A percentile compares a stretch with the other conserved stretches of the same genome.
Conservation (phyloP, 2,113 vertebrate species). For the Murina feae region DNA sequence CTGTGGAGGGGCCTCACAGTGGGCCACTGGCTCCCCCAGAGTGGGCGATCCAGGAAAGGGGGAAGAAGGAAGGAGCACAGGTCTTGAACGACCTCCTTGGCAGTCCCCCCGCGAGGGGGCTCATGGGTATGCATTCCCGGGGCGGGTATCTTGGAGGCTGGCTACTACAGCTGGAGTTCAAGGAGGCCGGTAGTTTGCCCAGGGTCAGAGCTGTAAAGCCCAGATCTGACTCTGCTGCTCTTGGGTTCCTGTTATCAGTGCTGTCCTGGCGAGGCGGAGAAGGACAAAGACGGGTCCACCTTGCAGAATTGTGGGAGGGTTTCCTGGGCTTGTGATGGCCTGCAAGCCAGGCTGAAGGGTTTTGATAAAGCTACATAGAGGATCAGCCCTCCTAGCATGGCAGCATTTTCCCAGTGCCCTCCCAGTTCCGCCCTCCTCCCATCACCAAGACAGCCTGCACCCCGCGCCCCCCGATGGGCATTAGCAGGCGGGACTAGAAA, state of each 20-base stretch:
- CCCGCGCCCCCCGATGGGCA: fast-evolving
- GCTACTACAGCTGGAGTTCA: no score
- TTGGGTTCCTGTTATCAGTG: neutral
- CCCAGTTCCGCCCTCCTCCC: neutral
- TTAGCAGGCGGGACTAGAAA: neutral
- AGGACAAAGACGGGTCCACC: neutral
- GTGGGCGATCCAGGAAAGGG: neutral
- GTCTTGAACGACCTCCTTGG: neutral
- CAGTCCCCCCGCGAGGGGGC: neutral
- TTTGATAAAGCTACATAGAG: neutral
- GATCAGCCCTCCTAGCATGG: neutral
- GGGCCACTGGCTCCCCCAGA: neutral
- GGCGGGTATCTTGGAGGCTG: neutral
- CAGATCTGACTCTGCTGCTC: neutral
- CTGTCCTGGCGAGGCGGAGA: neutral
- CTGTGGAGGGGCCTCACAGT: neutral
- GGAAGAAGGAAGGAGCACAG: neutral
- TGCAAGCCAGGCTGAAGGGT: neutral
- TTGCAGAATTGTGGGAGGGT: neutral
- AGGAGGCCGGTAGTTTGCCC: no score
- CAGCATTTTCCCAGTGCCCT: neutral
- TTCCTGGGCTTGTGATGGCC: neutral
- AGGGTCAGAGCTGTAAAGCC: neutral
- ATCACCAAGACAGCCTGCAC: fast-evolving
- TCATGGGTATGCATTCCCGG: neutral